Evolutionary conservation across 2,797 vertebrate species (phyloP).

Genomic region (Sciurus vulgaris): DNA sequence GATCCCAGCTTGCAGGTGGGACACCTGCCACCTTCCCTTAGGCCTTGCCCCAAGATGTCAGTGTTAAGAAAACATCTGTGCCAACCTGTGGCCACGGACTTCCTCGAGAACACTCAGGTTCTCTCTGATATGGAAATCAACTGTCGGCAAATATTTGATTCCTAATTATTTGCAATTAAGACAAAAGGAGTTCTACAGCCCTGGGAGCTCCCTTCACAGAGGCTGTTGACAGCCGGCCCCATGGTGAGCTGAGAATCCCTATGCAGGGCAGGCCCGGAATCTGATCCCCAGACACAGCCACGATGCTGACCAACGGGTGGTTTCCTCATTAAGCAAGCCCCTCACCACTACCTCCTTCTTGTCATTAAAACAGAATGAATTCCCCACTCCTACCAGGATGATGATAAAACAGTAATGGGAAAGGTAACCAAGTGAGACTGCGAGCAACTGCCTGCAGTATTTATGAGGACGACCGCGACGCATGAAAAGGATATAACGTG

Average conservation of each 20-base stretch:
- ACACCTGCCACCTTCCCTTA: fast-evolving
- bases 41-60: neutral
- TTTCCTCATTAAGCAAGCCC: slow-evolving; percentile 66
- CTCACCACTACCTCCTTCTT: slow-evolving; percentile 68
- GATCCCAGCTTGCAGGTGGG: neutral
- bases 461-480: slow-evolving; percentile 78
- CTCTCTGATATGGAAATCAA: neutral
- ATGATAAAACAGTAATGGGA: slow-evolving; percentile 85
- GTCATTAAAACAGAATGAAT: slow-evolving; percentile 83
- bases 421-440: slow-evolving; percentile 88
- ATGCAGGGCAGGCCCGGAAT: neutral
- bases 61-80: neutral
- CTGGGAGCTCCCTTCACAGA: neutral
- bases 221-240: neutral
- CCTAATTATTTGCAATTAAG: slow-evolving; percentile 47
- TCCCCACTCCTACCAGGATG: slow-evolving; percentile 79
- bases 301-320: neutral
- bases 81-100: neutral
- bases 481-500: slow-evolving; percentile 82
- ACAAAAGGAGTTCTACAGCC: neutral
- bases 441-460: slow-evolving; percentile 77
- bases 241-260: fast-evolving
- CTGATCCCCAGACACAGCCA: neutral
- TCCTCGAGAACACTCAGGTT: neutral
- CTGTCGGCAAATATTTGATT: neutral